Conservation (phyloP, 1,140 invertebrate species). For the Rhopalosiphum maidis region DNA sequence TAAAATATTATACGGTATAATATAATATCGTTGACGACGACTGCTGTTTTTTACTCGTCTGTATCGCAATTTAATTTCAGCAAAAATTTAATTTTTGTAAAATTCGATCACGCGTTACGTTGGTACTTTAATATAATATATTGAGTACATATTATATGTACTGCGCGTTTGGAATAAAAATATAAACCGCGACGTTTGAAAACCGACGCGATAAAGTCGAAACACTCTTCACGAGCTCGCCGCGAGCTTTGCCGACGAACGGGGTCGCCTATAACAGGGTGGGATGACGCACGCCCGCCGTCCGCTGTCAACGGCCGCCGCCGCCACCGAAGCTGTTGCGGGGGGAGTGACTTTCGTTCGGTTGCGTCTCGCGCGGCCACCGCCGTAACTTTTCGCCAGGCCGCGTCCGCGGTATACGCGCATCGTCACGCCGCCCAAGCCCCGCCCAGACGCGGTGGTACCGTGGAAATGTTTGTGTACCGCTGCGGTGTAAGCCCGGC, state of each 20-base stretch:
- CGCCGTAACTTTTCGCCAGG: not conserved
- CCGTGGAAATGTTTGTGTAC: slow-evolving; percentile 3
- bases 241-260: not conserved
- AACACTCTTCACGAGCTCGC: not conserved
- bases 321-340: not conserved
- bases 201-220: not conserved
- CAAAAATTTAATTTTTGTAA: not conserved
- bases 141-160: too few relatives aligned
- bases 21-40: not conserved
- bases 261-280: not conserved
- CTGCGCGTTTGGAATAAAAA: not conserved
- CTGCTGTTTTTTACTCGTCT: not conserved
- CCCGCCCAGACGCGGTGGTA: not conserved
- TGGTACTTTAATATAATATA: too few relatives aligned
- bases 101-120: not conserved
- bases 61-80: not conserved
- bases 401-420: not conserved
- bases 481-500: slow-evolving; percentile 21
- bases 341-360: slow-evolving; percentile 12
- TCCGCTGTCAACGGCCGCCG: too few relatives aligned
- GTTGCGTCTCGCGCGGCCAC: not conserved
- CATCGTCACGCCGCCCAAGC: slow-evolving; percentile 33
- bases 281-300: not conserved
- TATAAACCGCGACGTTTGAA: not conserved
- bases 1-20: not conserved